These are phyloP conservation scores for Balaenoptera acutorostrata DNA, from an alignment of 2,113 vertebrate genomes.

Conservation along the genomic window DNA sequence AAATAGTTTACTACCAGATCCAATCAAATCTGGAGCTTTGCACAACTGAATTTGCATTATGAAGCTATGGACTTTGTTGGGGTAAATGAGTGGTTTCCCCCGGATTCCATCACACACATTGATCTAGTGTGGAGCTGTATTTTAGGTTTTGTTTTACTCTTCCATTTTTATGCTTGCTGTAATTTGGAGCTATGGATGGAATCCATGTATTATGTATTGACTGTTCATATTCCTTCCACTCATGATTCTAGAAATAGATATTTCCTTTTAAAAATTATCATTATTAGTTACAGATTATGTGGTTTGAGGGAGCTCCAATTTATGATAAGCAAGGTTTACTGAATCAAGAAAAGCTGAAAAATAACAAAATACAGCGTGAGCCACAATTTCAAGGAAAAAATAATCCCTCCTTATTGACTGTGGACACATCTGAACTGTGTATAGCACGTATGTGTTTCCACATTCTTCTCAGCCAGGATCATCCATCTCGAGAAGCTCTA, in stretches of 20 bases:
- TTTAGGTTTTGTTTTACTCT: background rate
- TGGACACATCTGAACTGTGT: background rate
- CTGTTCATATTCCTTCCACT: background rate
- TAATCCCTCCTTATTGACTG: slow-evolving; percentile 10
- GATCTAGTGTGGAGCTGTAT: background rate
- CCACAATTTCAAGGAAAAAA: slow-evolving; percentile 32
- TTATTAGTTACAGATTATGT: slow-evolving; percentile 27
- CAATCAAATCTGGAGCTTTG: background rate
- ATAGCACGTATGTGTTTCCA: background rate
- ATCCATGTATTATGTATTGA: rapidly evolving
- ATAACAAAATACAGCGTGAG: slow-evolving; percentile 38
- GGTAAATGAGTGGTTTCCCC: background rate
- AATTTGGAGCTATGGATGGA: background rate
- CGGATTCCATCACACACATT: background rate
- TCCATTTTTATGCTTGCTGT: background rate
- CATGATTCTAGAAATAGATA: background rate
- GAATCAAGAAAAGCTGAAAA: slow-evolving; percentile 55
- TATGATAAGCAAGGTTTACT: slow-evolving; percentile 36
- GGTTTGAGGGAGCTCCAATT: slow-evolving; percentile 34
- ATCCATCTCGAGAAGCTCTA: slow-evolving; percentile 58
- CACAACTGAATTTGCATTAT: rapidly evolving
- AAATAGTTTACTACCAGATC: background rate
- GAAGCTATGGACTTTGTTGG: background rate
- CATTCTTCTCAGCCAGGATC: slow-evolving; percentile 60
- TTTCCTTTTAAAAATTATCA: background rate